phyloP scores from a whole-genome alignment of 1,140 invertebrate genomes.

The Theocolax elegans region DNA sequence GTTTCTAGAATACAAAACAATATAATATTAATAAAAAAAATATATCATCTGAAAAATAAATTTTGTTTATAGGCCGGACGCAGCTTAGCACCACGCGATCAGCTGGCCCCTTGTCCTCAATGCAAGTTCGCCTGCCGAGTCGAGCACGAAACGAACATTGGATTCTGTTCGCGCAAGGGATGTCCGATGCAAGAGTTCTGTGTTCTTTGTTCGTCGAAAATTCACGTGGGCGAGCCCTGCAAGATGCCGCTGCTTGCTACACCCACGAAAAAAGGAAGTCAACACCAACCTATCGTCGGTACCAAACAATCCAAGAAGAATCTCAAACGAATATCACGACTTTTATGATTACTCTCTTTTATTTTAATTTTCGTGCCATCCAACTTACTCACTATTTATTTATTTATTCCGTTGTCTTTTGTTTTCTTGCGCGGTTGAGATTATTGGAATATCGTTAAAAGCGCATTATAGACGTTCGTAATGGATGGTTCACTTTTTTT shows the following conservation, averaged over 20 bases:
- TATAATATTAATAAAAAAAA: too few relatives aligned
- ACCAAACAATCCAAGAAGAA: conserved; percentile 63
- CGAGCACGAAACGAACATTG: conserved; percentile 58
- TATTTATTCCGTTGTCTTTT: conserved; percentile 7
- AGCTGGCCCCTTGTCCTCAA: conserved; percentile 59
- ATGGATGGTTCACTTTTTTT: too few relatives aligned
- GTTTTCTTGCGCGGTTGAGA: neutral
- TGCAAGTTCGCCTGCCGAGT: conserved; percentile 62
- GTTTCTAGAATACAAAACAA: too few relatives aligned
- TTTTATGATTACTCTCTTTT: neutral
- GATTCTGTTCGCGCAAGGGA: conserved; percentile 59
- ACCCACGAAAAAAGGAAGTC: conserved; percentile 59
- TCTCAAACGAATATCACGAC: conserved; percentile 55
- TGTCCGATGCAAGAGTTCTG: conserved; percentile 61
- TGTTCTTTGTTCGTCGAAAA: conserved; percentile 57
- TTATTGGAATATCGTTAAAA: neutral
- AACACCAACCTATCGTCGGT: conserved; percentile 57
- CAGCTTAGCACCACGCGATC: conserved; percentile 56
- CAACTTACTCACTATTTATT: conserved; percentile 1
- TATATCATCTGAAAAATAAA: too few relatives aligned
- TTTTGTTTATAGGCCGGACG: conserved; percentile 64
- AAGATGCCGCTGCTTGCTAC: conserved; percentile 62
- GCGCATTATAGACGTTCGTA: too few relatives aligned
- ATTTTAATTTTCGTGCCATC: neutral
- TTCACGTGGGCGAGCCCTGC: conserved; percentile 57